Conservation (phyloP, 1,140 invertebrate genomes). For the Drosophila equinoxialis region DNA sequence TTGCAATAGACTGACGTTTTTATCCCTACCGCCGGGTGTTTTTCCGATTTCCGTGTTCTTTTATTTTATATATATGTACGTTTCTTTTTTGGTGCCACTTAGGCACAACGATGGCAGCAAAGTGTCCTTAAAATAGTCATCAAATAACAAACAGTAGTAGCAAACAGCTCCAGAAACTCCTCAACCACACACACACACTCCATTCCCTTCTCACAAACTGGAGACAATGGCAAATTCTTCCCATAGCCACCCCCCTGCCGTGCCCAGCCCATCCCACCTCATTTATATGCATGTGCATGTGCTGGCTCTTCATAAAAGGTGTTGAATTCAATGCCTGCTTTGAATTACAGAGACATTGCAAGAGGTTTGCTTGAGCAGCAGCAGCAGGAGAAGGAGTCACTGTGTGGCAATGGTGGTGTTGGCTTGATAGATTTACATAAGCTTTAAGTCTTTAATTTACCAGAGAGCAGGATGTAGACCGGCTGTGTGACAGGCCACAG, state of each 20-base stretch:
- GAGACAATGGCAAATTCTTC: slow-evolving; percentile 26
- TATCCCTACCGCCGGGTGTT: slow-evolving; percentile 6
- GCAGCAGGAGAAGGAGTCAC: not conserved
- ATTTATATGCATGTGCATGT: slow-evolving; percentile 61
- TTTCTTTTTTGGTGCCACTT: slow-evolving; percentile 34
- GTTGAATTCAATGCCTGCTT: slow-evolving; percentile 67
- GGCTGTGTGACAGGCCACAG: slow-evolving; percentile 27
- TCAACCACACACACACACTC: slow-evolving; percentile 32
- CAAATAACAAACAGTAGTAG: slow-evolving; percentile 66
- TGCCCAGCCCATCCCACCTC: slow-evolving; percentile 6
- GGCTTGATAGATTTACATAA: slow-evolving; percentile 37
- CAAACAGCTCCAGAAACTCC: slow-evolving; percentile 1
- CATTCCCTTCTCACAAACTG: slow-evolving; percentile 12
- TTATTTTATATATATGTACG: not conserved
- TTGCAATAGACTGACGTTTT: slow-evolving; percentile 31
- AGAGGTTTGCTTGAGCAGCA: slow-evolving; percentile 18
- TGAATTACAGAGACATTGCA: slow-evolving; percentile 55
- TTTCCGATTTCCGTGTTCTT: slow-evolving; percentile 26
- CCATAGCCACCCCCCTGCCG: not conserved
- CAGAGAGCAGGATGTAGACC: slow-evolving; percentile 7
- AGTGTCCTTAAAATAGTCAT: slow-evolving; percentile 73
- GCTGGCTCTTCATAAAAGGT: slow-evolving; percentile 56
- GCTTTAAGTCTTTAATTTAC: slow-evolving; percentile 76
- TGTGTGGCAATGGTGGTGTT: slow-evolving; percentile 2
- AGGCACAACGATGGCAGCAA: slow-evolving; percentile 48